A percentile compares a stretch with the other conserved stretches of the same genome.
Conservation (phyloP, 2,797 vertebrate species). For the Neosilurus mollespiculum region DNA sequence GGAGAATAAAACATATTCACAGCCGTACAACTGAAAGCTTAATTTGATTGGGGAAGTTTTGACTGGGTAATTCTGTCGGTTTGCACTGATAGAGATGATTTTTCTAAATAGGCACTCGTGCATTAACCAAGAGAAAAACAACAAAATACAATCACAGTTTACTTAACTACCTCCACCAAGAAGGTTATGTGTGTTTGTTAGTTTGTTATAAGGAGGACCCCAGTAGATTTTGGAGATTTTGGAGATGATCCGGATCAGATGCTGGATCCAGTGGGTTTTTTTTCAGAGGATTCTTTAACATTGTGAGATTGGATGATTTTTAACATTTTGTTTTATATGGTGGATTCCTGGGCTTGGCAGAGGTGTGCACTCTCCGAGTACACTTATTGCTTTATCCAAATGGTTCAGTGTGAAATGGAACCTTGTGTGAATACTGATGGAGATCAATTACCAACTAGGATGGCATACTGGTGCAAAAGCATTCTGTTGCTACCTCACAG, state of each 20-base stretch:
- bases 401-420: background rate
- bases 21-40: background rate
- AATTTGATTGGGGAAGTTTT: background rate
- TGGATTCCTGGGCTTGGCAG: too few relatives aligned
- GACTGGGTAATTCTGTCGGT: background rate
- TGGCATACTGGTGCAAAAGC: background rate
- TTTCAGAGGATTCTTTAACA: too few relatives aligned
- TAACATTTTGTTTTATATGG: too few relatives aligned
- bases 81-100: background rate
- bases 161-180: too few relatives aligned
- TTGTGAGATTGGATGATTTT: too few relatives aligned
- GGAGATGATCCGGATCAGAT: too few relatives aligned
- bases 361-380: too few relatives aligned
- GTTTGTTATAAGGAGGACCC: too few relatives aligned
- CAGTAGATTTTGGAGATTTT: too few relatives aligned
- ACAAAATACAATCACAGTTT: background rate
- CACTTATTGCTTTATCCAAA: background rate
- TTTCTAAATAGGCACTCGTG: background rate
- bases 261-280: too few relatives aligned
- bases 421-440: background rate
- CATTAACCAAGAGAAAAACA: background rate
- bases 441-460: background rate
- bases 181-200: too few relatives aligned
- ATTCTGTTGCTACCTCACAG: background rate
- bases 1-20: background rate